These are phyloP conservation scores for Meloe dianella DNA, from an alignment of 2,888 invertebrate species.

Conservation along the genomic window DNA sequence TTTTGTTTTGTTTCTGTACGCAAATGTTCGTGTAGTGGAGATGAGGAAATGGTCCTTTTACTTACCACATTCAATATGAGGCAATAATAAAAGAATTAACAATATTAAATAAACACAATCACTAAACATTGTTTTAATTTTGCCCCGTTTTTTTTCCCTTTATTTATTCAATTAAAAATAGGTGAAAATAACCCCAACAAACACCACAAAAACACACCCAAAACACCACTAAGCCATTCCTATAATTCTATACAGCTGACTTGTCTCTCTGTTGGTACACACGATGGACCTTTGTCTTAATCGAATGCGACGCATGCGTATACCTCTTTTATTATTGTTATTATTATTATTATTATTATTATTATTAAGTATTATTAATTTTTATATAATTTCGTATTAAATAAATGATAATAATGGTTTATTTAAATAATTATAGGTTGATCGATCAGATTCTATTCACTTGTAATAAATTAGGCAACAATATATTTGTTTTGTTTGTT, in stretches of 20 bases:
- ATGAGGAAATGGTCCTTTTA: slow-evolving; percentile 35
- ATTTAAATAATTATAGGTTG: too few species aligned
- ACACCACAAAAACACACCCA: slow-evolving; percentile 38
- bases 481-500: not conserved
- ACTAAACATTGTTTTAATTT: slow-evolving; percentile 44
- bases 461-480: not conserved
- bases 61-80: slow-evolving; percentile 76
- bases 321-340: slow-evolving; percentile 7
- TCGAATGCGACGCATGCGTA: slow-evolving; percentile 28
- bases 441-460: too few species aligned
- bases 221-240: slow-evolving; percentile 32
- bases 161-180: not conserved
- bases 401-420: not conserved
- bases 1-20: not conserved
- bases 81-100: slow-evolving; percentile 71
- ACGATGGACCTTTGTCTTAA: slow-evolving; percentile 30
- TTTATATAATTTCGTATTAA: not conserved
- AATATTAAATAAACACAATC: slow-evolving; percentile 65
- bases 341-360: not conserved
- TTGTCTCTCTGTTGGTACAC: slow-evolving; percentile 22
- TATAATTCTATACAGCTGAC: slow-evolving; percentile 30
- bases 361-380: slow-evolving; percentile 1
- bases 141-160: not conserved
- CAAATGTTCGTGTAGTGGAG: not conserved
- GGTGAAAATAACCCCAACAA: slow-evolving; percentile 34